Evolutionary conservation across 2,888 invertebrate species (phyloP), one percentile per base, ranked within the genome.

Genomic region (Lycia hirtaria): DNA sequence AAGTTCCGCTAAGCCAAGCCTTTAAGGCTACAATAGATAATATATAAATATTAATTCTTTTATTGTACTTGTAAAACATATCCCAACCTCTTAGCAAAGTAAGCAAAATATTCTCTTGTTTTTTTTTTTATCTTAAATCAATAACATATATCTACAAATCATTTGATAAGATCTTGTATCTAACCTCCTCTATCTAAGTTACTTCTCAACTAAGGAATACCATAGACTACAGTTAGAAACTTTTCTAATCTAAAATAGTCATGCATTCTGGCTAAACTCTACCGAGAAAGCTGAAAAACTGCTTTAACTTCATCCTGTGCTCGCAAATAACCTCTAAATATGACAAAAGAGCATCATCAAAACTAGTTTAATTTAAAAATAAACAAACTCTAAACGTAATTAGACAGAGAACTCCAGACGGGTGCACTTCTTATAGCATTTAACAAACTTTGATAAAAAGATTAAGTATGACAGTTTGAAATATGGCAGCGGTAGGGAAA

Each of bases 381-480:
- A 80, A 79, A 67, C 67, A 65, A 67, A 67, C 77, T 81, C 78
- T 64, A 76, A 87, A 87, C 80, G 84, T 83, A 91, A 91, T 89
- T 89, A 88, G 81, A 77, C 80, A 80, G 78, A 85, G 77, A 72
- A 75, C 80, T 78, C 73, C 77, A 81, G 87, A 83, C 88, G 87
- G 88, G 84, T 89, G 90, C 89, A 88, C 83, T 88, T 83, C 89
- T 87, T 87, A 83, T 76, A 76, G 83, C 85, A 79, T 88, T 90
- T 90, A 90, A 83, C 89, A 85, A 91, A 92, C 88, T 92, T 91
- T 91, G 92, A 92, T 92, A 92, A 92, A 90, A 88, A 92, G 92
- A 92, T 92, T 91, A 92, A 92, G 82, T 90, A 88, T 91, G 92
- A 91, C 92, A 92, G 87, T 89, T 89, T 92, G 92, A 92, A 92